Base-by-base conservation (phyloP, 1,140 invertebrate species). In the Habropoda laboriosa region DNA sequence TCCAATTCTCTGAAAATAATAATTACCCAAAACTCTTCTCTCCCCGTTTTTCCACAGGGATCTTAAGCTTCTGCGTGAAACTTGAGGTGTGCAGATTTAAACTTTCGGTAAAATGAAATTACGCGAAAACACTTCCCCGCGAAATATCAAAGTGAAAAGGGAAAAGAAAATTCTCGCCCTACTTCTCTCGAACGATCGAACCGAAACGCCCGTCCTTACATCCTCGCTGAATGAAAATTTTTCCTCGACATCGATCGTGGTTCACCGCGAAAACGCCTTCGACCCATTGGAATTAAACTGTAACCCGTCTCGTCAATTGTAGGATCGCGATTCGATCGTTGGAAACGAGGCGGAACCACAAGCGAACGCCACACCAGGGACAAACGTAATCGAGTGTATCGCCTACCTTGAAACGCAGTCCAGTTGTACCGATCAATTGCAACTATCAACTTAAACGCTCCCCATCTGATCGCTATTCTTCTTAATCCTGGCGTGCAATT, bases 361-460 rank as follows among this genome's bases (percentile, higher is more conserved):
- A 27, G 8, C 30, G 10, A 66, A 66, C 42, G 3, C 24, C 13
- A 32, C 21, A 13, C 38, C 8, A 38, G 12, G 5, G 13, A 10
- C 67, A n/a, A 70, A 40, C 53, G 16, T 38, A 71, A 78, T 18
- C 13, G 35, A 24, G 24, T 49, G 24, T 57, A 49, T 40, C 40
- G 24, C 21, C 24, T 45, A 58, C 55, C 67, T 61, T 61, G 67
- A 61, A 49, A 78, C 75, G 35, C 75, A n/a, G 24, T 49, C 24
- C 24, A 71, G 24, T 78, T 71, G 30, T 35, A n/a, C n/a, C 67
- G 42, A 60, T 70, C 53, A 77, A 77, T 77, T 77, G 32, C 42
- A 40, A 58, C 53, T 6, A 77, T 58, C 53, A 30, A 58, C 53
- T 70, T 77, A 77, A 77, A 58, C 67, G 53, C 12, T 40, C 1